Percentiles rank a stretch among this genome's conserved stretches.
Evolutionary conservation across 2,888 invertebrate genomes (phyloP).

Genomic region (Apamea crenata): DNA sequence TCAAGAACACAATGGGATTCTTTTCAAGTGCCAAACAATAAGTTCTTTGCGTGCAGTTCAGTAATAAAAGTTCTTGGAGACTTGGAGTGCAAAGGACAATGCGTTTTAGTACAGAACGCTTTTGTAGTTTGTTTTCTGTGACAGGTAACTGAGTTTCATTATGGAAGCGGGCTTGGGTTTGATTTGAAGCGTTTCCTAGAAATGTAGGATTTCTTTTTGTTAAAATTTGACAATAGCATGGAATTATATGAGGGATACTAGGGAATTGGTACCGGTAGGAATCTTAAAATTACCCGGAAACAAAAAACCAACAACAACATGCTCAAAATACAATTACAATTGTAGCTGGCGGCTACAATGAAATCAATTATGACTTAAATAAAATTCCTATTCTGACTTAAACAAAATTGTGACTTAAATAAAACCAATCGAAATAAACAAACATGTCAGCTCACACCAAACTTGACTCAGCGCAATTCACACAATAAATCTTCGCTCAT

Average conservation of each 20-base stretch:
- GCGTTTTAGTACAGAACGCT: conserved; percentile 51
- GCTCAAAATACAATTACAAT: background rate
- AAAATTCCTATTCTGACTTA: background rate
- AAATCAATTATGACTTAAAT: background rate
- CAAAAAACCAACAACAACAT: background rate
- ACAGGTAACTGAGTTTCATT: conserved; percentile 61
- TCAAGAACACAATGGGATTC: conserved; percentile 60
- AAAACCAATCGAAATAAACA: background rate
- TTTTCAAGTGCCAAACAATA: conserved; percentile 69
- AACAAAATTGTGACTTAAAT: background rate
- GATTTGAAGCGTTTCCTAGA: conserved; percentile 22
- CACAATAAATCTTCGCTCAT: conserved; percentile 39
- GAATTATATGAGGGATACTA: background rate
- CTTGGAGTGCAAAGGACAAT: conserved; percentile 71
- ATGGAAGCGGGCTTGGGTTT: conserved; percentile 31
- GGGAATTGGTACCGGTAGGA: background rate
- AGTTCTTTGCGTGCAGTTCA: conserved; percentile 63
- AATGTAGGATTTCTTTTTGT: background rate
- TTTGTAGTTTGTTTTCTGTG: conserved; percentile 60
- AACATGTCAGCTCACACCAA: background rate
- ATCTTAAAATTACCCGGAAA: background rate
- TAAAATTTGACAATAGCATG: background rate
- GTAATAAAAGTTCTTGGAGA: conserved; percentile 70
- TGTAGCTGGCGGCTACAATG: background rate
- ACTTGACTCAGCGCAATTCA: conserved; percentile 14